Base-by-base conservation (phyloP, 1,140 invertebrate genomes). In the Colletes gigas region DNA sequence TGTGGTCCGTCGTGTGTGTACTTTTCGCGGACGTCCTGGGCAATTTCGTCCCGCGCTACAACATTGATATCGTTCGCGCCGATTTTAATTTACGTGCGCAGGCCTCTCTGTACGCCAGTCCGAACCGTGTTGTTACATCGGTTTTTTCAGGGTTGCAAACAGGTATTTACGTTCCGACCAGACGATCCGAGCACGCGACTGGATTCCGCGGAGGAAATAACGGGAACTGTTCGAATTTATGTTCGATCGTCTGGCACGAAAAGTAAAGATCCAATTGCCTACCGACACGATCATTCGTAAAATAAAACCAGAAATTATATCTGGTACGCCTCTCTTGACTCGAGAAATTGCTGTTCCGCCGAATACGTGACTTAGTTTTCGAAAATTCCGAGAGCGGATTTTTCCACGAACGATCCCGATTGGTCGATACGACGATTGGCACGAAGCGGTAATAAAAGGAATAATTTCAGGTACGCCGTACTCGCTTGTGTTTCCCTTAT, bases 1-100 rank as follows among this genome's bases (percentile, higher is more conserved):
- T 88, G 88, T 89, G 89, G 87, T 89, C 88, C 77, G 30, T 17
- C 50, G 73, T 85, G 83, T 85, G 84, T 86, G 76, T 82, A 79
- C 59, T 75, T 74, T 80, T 74, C 77, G 57, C 39, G n/a, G 10
- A 2, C 10, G 50, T 59, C 6, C 21, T 8, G 59, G 30, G 14
- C 52, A 77, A 85, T 85, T 72, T 75, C 55, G 39, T 75, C 19
- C 39, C 54, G 50, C 52, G 44, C 14, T 17, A 44, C 54, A 52
- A 50, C 75, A 17, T 62, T 52, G 47, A 50, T 57, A 68, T 52
- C 55, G 21, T 21, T 60, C 50, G 55, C 44, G 44, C 21, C 65
- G 75, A 60, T 70, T 62, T n/a, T 19, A 44, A 60, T 60, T 62
- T 44, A 59, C 67, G 52, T 55, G 75, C 47, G 47, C 30, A 3